These are phyloP conservation scores for Trachymyrmex septentrionalis DNA, from an alignment of 1,140 invertebrate genomes.

Conservation along the genomic window DNA sequence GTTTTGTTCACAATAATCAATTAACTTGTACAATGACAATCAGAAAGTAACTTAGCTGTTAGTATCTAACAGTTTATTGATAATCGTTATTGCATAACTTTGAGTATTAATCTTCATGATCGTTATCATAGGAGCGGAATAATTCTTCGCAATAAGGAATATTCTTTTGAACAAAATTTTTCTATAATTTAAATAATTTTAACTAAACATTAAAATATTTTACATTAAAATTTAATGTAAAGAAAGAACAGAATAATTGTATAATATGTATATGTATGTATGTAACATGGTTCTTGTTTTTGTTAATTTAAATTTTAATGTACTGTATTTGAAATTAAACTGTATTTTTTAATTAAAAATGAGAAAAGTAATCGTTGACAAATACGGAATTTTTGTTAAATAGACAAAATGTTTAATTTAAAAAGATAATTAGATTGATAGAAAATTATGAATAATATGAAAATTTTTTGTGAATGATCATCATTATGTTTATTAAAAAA, in stretches of 20 bases:
- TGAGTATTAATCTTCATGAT: neutral
- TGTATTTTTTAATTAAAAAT: neutral
- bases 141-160: neutral
- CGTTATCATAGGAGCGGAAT: neutral
- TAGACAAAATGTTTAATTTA: neutral
- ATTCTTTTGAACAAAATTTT: neutral
- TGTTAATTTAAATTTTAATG: too few relatives aligned
- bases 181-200: neutral
- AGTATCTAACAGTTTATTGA: neutral
- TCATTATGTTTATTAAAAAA: neutral
- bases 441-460: too few relatives aligned
- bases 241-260: too few relatives aligned
- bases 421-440: neutral
- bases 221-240: too few relatives aligned
- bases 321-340: too few relatives aligned
- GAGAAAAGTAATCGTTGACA: neutral
- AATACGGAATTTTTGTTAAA: neutral
- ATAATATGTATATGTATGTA: too few relatives aligned
- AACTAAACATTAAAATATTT: too few relatives aligned
- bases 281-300: too few relatives aligned
- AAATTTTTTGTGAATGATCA: neutral
- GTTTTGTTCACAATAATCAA: neutral
- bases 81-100: neutral
- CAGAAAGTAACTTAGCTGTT: neutral
- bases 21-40: neutral